Base-by-base conservation (phyloP, 2,113 vertebrate genomes). In the Anarrhichthys ocellatus region DNA sequence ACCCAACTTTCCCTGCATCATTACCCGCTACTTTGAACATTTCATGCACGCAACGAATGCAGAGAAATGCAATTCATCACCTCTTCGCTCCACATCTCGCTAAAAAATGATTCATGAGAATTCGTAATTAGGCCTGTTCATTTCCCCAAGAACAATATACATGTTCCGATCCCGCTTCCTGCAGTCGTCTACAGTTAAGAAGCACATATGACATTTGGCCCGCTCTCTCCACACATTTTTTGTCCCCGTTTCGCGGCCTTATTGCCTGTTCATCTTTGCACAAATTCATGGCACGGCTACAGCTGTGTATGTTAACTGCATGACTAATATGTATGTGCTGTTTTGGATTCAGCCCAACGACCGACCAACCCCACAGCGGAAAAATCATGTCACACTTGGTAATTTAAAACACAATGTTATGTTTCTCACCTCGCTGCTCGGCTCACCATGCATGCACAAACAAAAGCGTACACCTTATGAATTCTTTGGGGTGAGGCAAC, bases 21-120 rank as follows among this genome's bases (percentile, higher is more conserved):
- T 93, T 86, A 86, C 73, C 71, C 29, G 42, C 50, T 36, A 46
- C 71, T 58, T 42, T 61, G 40, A 81, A 74, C 40, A 65, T 76
- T 73, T 83, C 78, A 62, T 62, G n/a, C 66, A 34, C 17, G 0
- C 34, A 48, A 42, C 5, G 20, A 77, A 80, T n/a, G 74, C 66
- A 56, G 52, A 76, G 52, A 56, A 78, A 81, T 27, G 40, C 78
- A 80, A 84, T 88, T 81, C 68, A 86, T 59, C 59, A 70, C 73
- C 78, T 81, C 70, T 66, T 73, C 20, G 80, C 82, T 76, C 64
- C 69, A 36, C 54, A 32, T 67, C 78, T 62, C 20, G 6, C 65
- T 34, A 88, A 88, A 85, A 87, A 90, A 86, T 78, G 54, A 82
- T 88, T 88, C 76, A 87, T 70, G 48, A 70, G 24, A 74, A 82